phyloP scores from a whole-genome alignment of 2,888 invertebrate species.

The Nysson spinosus region DNA sequence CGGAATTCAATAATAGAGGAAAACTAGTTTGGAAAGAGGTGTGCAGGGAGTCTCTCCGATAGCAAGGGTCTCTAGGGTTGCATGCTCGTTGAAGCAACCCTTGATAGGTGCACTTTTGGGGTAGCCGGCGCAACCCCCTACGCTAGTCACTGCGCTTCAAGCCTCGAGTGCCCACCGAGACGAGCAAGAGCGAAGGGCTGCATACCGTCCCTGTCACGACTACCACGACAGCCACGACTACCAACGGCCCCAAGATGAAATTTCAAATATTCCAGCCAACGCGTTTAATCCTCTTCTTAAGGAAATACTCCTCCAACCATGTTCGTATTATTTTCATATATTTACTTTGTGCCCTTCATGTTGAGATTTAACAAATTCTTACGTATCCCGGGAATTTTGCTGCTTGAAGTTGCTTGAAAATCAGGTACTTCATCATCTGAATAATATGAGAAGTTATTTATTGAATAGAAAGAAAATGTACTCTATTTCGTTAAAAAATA shows the following conservation, averaged over 20 bases:
- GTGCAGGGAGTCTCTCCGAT: constrained; percentile 36
- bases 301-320: background rate
- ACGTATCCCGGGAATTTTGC: no score
- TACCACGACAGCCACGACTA: constrained; percentile 51
- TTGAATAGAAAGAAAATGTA: no score
- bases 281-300: constrained; percentile 29
- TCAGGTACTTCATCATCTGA: no score
- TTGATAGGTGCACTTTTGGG: constrained; percentile 63
- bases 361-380: no score
- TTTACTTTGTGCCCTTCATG: background rate
- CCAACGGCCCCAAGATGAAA: constrained; percentile 49
- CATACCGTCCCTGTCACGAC: constrained; percentile 47
- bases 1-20: constrained; percentile 44
- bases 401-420: background rate
- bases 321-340: background rate
- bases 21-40: constrained; percentile 51
- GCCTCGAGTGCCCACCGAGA: constrained; percentile 65
- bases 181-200: constrained; percentile 57
- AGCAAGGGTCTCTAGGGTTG: constrained; percentile 50
- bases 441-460: no score
- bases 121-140: constrained; percentile 58
- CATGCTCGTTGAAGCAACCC: constrained; percentile 57
- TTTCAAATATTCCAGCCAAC: constrained; percentile 55
- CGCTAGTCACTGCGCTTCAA: constrained; percentile 58
- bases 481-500: no score